Evolutionary conservation across 2,113 vertebrate species (phyloP).

Genomic region (Sphaerodactylus townsendi): DNA sequence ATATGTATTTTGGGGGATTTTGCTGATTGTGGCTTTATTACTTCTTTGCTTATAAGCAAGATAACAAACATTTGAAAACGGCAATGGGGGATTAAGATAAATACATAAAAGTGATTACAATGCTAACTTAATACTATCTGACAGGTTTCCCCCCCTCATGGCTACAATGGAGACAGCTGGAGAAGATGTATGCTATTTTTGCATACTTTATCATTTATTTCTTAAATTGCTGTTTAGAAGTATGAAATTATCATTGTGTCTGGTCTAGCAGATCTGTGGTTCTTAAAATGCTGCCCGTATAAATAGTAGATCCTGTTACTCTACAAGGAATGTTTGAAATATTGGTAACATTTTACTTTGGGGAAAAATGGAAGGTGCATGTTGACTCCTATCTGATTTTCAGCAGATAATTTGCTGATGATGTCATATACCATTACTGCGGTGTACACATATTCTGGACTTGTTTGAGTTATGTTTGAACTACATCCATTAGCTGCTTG

Average conservation of each 20-base stretch:
- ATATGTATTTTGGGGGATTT: neutral
- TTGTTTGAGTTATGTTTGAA: conserved; percentile 65
- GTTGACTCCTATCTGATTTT: conserved; percentile 44
- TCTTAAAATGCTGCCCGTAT: neutral
- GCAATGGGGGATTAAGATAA: neutral
- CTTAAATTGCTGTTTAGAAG: neutral
- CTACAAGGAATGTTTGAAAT: neutral
- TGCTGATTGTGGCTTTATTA: neutral
- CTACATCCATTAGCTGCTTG: conserved; percentile 66
- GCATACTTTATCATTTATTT: neutral
- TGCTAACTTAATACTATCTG: neutral
- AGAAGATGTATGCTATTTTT: neutral
- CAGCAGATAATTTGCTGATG: conserved; percentile 62
- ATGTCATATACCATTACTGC: conserved; percentile 69
- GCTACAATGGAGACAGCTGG: neutral
- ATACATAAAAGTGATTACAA: neutral
- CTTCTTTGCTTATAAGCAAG: neutral
- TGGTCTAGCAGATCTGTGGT: neutral
- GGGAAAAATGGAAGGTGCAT: conserved; percentile 37
- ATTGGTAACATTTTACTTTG: conserved; percentile 5
- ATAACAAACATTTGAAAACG: neutral
- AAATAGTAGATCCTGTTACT: neutral
- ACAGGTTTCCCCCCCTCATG: neutral
- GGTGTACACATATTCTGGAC: conserved; percentile 7
- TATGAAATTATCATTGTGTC: accelerated